Percentiles rank a stretch among this genome's conserved stretches.
These are phyloP conservation scores for Neopelma chrysocephalum DNA, from an alignment of 2,797 vertebrate genomes.

Conservation along the genomic window DNA sequence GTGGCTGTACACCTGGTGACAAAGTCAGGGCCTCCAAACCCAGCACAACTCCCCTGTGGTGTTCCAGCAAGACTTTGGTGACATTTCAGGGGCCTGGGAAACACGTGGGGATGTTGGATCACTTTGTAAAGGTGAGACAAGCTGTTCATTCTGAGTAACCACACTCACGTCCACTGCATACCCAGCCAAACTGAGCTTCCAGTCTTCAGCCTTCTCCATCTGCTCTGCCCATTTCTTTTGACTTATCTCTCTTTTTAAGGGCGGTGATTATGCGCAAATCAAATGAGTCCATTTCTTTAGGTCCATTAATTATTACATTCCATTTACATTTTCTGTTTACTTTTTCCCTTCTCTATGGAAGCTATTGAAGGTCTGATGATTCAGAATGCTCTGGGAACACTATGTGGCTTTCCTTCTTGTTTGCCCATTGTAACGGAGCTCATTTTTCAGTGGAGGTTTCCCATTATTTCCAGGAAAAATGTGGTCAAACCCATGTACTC, in stretches of 20 bases:
- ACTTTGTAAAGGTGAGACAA: neutral
- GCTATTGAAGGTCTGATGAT: constrained; percentile 28
- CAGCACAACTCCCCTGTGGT: neutral
- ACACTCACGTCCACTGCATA: neutral
- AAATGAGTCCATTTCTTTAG: constrained; percentile 53
- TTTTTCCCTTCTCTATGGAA: constrained; percentile 34
- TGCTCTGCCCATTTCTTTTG: constrained; percentile 20
- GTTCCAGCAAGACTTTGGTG: neutral
- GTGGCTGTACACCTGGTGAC: neutral
- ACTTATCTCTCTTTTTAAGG: constrained; percentile 8
- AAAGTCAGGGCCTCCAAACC: neutral
- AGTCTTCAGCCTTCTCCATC: constrained; percentile 1
- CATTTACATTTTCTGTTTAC: constrained; percentile 65
- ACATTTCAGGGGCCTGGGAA: neutral
- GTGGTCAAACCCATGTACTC: constrained; percentile 69
- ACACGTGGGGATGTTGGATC: neutral
- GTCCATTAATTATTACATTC: constrained; percentile 63
- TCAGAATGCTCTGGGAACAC: constrained; percentile 64
- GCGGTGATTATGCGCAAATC: constrained; percentile 38
- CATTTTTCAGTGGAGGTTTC: constrained; percentile 72
- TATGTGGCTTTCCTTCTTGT: constrained; percentile 57
- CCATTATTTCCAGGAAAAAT: constrained; percentile 69
- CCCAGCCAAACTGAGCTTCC: neutral
- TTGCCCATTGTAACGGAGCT: constrained; percentile 72
- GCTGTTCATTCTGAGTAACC: neutral